These are phyloP conservation scores for Choloepus didactylus DNA, from an alignment of 2,797 vertebrate species.

Conservation along the genomic window DNA sequence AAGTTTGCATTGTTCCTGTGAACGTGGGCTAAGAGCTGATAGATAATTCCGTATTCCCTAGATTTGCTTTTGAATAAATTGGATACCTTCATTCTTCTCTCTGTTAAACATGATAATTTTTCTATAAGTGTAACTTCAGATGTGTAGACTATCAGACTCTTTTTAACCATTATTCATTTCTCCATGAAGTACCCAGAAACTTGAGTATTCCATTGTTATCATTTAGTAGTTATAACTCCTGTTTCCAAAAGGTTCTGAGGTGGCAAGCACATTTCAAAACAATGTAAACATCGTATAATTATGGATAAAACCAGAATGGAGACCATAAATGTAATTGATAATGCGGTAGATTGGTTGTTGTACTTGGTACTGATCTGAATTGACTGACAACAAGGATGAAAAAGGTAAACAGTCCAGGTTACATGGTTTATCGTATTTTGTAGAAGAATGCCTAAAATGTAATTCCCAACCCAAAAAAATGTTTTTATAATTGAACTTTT, in stretches of 20 bases:
- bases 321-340: neutral
- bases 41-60: neutral
- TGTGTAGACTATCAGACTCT: neutral
- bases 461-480: neutral
- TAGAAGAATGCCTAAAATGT: constrained; percentile 11
- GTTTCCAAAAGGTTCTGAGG: constrained; percentile 37
- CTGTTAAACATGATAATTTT: neutral
- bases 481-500: neutral
- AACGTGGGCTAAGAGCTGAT: neutral
- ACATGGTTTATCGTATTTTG: neutral
- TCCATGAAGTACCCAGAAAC: constrained; percentile 14
- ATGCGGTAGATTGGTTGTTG: neutral
- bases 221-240: neutral
- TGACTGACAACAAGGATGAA: neutral
- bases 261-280: constrained; percentile 16
- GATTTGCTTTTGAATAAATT: constrained; percentile 9
- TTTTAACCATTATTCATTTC: constrained; percentile 33
- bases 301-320: neutral
- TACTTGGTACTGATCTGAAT: neutral
- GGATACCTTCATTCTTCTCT: neutral
- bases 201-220: neutral
- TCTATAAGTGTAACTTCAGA: neutral
- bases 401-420: neutral
- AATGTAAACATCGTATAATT: neutral
- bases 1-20: neutral